A percentile compares a stretch with the other conserved stretches of the same genome.
Evolutionary conservation across 2,797 vertebrate species (phyloP).

Genomic region (Pelochelys cantorii): DNA sequence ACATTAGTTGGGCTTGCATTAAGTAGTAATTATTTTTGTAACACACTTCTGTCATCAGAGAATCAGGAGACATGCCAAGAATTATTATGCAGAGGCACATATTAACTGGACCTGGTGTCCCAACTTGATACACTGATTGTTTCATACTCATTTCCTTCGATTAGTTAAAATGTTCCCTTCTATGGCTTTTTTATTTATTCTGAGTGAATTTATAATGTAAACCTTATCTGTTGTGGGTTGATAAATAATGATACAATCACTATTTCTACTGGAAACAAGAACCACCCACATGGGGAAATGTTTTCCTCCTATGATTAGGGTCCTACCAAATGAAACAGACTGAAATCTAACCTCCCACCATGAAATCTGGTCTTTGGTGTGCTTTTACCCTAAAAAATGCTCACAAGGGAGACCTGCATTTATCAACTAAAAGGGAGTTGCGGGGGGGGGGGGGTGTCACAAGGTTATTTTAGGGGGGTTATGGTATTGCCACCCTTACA

Average conservation of each 20-base stretch:
- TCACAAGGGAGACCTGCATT: no score
- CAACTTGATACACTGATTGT: not conserved
- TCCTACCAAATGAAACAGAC: no score
- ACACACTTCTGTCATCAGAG: constrained; percentile 46
- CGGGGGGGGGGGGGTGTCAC: no score
- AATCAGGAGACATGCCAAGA: constrained; percentile 45
- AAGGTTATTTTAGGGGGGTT: no score
- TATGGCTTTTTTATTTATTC: not conserved
- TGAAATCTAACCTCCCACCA: no score
- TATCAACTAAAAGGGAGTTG: no score
- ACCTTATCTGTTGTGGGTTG: constrained; percentile 20
- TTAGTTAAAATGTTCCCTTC: not conserved
- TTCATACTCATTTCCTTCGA: not conserved
- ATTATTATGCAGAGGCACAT: constrained; percentile 51
- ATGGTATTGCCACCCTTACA: no score
- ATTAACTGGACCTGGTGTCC: constrained; percentile 41
- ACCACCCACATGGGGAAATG: not conserved
- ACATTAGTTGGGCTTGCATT: constrained; percentile 47
- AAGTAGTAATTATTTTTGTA: constrained; percentile 66
- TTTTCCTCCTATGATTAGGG: constrained; percentile 26
- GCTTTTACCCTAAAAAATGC: no score
- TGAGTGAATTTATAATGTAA: constrained; percentile 17
- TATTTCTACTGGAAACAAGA: not conserved
- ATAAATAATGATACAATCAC: not conserved
- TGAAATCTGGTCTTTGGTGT: no score